These are phyloP conservation scores for Falco punctatus DNA, from an alignment of 2,113 vertebrate species.

Conservation along the genomic window DNA sequence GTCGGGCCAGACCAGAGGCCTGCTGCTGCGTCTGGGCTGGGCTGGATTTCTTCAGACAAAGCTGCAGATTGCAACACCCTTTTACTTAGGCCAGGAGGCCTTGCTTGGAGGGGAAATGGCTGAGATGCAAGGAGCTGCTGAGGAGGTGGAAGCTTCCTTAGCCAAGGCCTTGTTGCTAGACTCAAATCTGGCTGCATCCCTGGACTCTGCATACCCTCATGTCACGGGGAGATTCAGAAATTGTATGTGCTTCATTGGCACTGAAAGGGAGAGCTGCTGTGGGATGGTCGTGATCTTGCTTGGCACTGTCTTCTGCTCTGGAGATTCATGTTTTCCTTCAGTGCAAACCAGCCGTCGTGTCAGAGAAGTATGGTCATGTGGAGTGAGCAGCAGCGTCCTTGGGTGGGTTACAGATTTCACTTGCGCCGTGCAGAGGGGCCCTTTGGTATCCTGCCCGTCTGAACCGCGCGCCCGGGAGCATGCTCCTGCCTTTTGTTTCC, in stretches of 20 bases:
- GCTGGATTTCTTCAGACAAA: slow-evolving; percentile 32
- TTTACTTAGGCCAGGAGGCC: not conserved
- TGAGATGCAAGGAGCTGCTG: not conserved
- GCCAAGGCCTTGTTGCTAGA: not conserved
- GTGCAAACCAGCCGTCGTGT: not conserved
- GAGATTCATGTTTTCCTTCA: not conserved
- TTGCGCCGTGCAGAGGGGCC: rapidly evolving
- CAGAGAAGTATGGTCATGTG: not conserved
- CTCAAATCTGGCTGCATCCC: not conserved
- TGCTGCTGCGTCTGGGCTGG: slow-evolving; percentile 18
- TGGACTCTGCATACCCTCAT: not conserved
- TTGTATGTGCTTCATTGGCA: not conserved
- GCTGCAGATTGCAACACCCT: slow-evolving; percentile 47
- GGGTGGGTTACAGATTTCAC: not conserved
- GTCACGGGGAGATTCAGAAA: not conserved
- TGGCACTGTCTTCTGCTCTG: not conserved
- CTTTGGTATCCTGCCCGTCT: not conserved
- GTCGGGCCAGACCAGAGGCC: not conserved
- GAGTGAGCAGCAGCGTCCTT: not conserved
- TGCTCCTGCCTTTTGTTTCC: not conserved
- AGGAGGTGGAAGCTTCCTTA: not conserved
- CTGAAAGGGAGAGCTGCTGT: not conserved
- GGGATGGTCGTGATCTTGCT: not conserved
- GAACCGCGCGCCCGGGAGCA: rapidly evolving
- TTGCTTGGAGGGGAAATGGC: slow-evolving; percentile 8